A percentile compares a stretch with the other conserved stretches of the same genome.
Conservation (phyloP, 30 jellyfish, hydroid and myxozoan genomes). For the Mastigias papua region DNA sequence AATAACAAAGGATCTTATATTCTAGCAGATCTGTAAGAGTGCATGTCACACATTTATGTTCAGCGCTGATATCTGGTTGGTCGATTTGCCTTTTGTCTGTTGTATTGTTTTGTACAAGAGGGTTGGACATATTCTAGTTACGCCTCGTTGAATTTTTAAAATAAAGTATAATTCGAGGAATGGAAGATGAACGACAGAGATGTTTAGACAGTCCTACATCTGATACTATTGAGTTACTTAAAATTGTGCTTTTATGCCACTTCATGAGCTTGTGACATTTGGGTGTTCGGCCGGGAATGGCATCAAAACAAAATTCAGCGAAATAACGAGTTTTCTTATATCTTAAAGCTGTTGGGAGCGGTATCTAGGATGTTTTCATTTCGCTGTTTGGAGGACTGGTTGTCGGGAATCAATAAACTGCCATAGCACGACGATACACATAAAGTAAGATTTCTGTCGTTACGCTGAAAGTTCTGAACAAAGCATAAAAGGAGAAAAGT, state of each 20-base stretch:
- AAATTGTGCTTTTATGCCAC: not conserved
- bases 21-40: too few species aligned
- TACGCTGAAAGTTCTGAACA: conserved; percentile 22
- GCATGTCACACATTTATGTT: too few species aligned
- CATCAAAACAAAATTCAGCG: conserved; percentile 39
- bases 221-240: not conserved
- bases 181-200: too few species aligned
- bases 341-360: conserved; percentile 33
- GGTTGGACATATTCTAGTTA: too few species aligned
- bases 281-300: conserved; percentile 59
- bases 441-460: conserved; percentile 16
- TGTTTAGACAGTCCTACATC: too few species aligned
- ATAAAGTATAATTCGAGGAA: too few species aligned
- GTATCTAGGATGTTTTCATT: conserved; percentile 20
- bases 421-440: conserved; percentile 26
- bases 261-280: not conserved
- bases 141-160: too few species aligned
- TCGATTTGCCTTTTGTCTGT: too few species aligned
- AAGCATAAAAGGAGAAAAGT: conserved; percentile 21
- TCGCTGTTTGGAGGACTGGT: conserved; percentile 36
- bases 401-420: conserved; percentile 42
- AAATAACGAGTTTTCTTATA: not conserved
- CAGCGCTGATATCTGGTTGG: too few species aligned
- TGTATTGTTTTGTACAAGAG: too few species aligned
- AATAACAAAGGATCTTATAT: too few species aligned